Conservation (phyloP, 2,797 vertebrate genomes). For the Bovichtus diacanthus region DNA sequence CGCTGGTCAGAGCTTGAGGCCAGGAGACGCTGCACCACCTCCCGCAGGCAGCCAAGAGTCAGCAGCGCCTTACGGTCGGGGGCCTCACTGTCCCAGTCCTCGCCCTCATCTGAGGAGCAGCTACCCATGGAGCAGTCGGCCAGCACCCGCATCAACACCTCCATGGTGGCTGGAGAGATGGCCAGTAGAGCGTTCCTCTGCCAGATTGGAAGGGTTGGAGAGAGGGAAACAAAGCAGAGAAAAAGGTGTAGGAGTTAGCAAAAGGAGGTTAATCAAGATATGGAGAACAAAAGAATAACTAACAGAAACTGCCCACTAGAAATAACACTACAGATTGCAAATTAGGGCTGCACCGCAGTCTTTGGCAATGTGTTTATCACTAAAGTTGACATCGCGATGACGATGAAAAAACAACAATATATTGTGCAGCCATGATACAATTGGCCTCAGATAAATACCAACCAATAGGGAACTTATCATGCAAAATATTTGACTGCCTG, state of each 20-base stretch:
- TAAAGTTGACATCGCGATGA: no score
- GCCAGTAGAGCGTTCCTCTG: slow-evolving; percentile 95
- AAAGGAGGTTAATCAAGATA: neutral
- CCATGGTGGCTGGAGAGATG: slow-evolving; percentile 98
- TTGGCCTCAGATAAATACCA: no score
- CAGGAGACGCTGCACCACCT: slow-evolving; percentile 95
- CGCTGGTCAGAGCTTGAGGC: slow-evolving; percentile 96
- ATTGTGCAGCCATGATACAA: no score
- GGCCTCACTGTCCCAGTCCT: slow-evolving; percentile 91
- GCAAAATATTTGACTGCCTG: neutral
- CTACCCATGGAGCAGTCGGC: slow-evolving; percentile 89
- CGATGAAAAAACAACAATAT: no score
- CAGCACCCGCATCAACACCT: slow-evolving; percentile 94
- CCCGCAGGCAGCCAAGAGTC: slow-evolving; percentile 93
- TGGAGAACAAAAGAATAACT: neutral
- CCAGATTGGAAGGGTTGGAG: slow-evolving; percentile 1
- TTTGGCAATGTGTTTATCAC: no score
- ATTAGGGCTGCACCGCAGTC: no score
- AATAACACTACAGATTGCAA: neutral
- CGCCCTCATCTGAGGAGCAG: slow-evolving; percentile 79
- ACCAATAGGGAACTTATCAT: neutral
- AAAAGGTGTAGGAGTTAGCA: neutral
- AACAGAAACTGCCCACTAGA: neutral
- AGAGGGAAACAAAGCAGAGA: neutral
- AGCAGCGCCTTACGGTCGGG: slow-evolving; percentile 92